Base-by-base conservation (phyloP, 2,113 vertebrate species). In the Percopsis transmontana region DNA sequence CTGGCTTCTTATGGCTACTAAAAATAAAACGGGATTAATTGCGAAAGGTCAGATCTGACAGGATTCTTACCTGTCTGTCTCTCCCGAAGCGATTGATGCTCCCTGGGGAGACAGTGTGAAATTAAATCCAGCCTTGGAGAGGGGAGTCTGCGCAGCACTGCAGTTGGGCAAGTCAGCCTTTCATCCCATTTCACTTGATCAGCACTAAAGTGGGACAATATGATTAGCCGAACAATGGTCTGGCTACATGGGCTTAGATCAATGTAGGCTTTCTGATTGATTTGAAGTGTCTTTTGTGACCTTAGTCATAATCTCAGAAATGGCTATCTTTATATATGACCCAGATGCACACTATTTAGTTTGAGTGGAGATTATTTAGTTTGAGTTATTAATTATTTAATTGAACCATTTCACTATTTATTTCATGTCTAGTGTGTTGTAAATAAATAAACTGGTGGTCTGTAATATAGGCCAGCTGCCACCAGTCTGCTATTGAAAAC, bases 11-110 rank as follows among this genome's bases (percentile, higher is more conserved):
- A 52, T 70, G 65, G 74, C 60, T 70, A 87, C 88, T 90, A 91
- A 91, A 91, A 90, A 91, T 91, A 91, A 79, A 62, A 58, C 53
- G 74, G 82, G 84, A 89, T 90, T 90, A 90, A 90, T 91, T 90
- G 81, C 74, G 72, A 86, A 91, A 91, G 88, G 88, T 90, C 89
- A 89, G 71, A 85, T 86, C 82, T 86, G 86, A 88, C 81, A 85
- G 74, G 82, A 85, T 87, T 90, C 79, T 72, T 87, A 91, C 88
- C 88, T 86, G 78, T 75, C 81, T 74, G 66, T 82, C 81, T 82
- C 76, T 65, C 85, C 81, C 58, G 70, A 63, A 68, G 76, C 63
- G 64, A 83, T 79, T 80, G 74, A 72, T 72, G 85, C 67, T 42
- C 86, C 76, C 62, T 7, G 55, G 85, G 87, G 88, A 87, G 75